Base-by-base conservation (phyloP, 2,113 vertebrate species). In the Noturus placidus region DNA sequence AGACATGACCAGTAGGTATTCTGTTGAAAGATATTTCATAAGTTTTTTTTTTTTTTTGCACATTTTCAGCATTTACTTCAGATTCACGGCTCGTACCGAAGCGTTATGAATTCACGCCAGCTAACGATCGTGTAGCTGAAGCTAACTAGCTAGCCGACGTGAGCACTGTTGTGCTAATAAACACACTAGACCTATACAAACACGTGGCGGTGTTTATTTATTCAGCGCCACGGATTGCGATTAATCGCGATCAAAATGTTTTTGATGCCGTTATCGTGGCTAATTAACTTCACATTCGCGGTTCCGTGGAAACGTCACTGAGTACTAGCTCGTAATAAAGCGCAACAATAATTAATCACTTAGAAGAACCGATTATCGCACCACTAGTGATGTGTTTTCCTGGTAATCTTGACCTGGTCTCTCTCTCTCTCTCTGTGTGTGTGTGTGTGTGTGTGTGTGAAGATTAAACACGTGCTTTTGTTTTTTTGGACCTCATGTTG, bases 1-100 rank as follows among this genome's bases (percentile, higher is more conserved):
- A 82, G 79, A 42, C 79, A 82, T 82, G 79, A 82, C 79, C 33
- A 59, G 79, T 82, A 42, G 22, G 79, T 82, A 61, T 61, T 82
- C 15, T 57, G 33, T 25, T 13, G 10, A 8, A 27, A 22, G 27
- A 5, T 61, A 33, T 61, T 61, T 33, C 0, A 61, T 80, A n/a
- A n/a, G n/a, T n/a, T n/a, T n/a, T n/a, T n/a, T n/a, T n/a, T n/a
- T n/a, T n/a, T 52, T 52, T 35, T 61, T 27, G 0, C 14, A 80
- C 22, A 35, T 54, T 35, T 54, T 19, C 1, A n/a, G 14, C 35
- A 27, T 27, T 82, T 38, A 61, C 1, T 14, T 38, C 38, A 13
- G 8, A 4, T 3, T 7, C n/a, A 35, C 8, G 30, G 22, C 33
- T 42, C 0, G 11, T 42, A 14, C 20, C 0, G 54, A 35, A 59